Conservation (phyloP, 2,888 invertebrate species). For the Diadegma fenestrale region DNA sequence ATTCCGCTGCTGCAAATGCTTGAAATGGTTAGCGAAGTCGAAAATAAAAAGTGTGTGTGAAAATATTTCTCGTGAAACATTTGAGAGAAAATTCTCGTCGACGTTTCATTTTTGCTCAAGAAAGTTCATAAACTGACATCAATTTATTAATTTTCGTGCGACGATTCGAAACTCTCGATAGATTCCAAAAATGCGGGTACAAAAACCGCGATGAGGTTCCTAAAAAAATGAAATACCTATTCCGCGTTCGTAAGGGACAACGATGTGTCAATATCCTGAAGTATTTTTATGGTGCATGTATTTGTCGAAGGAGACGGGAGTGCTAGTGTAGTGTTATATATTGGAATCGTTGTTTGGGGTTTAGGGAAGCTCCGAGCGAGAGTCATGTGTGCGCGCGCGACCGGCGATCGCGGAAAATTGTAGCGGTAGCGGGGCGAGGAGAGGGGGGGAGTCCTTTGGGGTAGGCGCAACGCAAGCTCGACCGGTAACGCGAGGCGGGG, state of each 20-base stretch:
- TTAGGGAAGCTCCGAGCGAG: background rate
- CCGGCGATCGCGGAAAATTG: background rate
- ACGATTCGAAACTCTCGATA: background rate
- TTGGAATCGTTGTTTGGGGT: conserved; percentile 60
- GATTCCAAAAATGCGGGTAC: background rate
- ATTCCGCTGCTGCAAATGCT: background rate
- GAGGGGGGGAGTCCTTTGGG: background rate
- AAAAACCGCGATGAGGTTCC: background rate
- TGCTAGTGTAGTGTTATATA: conserved; percentile 53
- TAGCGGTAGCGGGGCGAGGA: background rate
- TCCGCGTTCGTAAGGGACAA: too few relatives aligned
- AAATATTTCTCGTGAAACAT: too few relatives aligned
- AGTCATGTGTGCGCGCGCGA: conserved; percentile 9
- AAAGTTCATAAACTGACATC: background rate
- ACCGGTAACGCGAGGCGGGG: conserved; percentile 2
- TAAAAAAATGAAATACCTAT: background rate
- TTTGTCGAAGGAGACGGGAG: conserved; percentile 10
- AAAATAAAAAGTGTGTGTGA: too few relatives aligned
- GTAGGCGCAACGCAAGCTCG: conserved; percentile 59
- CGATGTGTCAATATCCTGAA: conserved; percentile 47
- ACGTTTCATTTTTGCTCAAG: too few relatives aligned
- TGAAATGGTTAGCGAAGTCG: too few relatives aligned
- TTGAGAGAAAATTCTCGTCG: background rate
- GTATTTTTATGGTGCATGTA: background rate
- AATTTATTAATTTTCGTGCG: background rate